A percentile compares a stretch with the other conserved stretches of the same genome.
phyloP scores from a whole-genome alignment of 2,888 invertebrate genomes.

The Archaeoteleia sp. region DNA sequence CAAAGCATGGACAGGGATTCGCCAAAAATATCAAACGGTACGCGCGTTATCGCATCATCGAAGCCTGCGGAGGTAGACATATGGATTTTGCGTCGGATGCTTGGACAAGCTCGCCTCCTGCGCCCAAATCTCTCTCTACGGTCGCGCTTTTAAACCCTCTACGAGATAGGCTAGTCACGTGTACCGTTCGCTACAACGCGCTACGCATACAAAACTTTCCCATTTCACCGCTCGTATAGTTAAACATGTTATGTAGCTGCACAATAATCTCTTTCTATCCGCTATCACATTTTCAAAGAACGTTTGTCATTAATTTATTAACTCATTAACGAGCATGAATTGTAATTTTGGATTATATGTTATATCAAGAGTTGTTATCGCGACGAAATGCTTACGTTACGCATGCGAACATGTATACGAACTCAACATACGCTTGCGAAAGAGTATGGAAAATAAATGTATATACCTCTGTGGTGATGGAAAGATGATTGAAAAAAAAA shows the following conservation, averaged over 20 bases:
- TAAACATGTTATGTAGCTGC: slow-evolving; percentile 24
- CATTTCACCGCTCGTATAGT: slow-evolving; percentile 38
- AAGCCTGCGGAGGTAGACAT: slow-evolving; percentile 35
- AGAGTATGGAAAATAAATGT: too few species aligned
- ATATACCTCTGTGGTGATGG: too few species aligned
- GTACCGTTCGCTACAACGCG: slow-evolving; percentile 71
- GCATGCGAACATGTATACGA: too few species aligned
- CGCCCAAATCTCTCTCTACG: too few species aligned
- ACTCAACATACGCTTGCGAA: too few species aligned
- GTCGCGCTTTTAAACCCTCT: slow-evolving; percentile 51
- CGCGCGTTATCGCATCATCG: slow-evolving; percentile 47
- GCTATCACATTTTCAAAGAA: not conserved
- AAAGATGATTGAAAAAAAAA: too few species aligned
- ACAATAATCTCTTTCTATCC: slow-evolving; percentile 57
- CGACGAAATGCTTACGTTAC: too few species aligned
- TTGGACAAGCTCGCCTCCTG: too few species aligned
- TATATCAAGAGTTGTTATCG: too few species aligned
- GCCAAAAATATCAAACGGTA: slow-evolving; percentile 48
- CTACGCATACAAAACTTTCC: slow-evolving; percentile 68
- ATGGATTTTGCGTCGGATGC: slow-evolving; percentile 52
- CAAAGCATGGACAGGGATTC: slow-evolving; percentile 23
- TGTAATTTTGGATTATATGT: too few species aligned
- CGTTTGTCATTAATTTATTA: too few species aligned
- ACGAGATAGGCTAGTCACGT: slow-evolving; percentile 71
- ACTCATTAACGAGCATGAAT: too few species aligned